Base-by-base conservation (phyloP, 2,113 vertebrate genomes). In the Orthonyx spaldingii region DNA sequence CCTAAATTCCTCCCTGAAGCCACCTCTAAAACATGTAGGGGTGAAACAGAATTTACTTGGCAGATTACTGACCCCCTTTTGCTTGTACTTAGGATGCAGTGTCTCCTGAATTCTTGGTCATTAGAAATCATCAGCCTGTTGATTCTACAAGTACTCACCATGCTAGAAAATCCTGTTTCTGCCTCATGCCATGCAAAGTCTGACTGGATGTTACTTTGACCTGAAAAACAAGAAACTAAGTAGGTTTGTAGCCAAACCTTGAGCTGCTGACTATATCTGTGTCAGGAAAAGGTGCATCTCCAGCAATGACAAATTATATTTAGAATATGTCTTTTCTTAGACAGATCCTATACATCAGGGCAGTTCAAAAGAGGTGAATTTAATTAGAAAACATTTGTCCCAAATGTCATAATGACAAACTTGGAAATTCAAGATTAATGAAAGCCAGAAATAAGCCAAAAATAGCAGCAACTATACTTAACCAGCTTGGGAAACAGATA, bases 131-230 rank as follows among this genome's bases (percentile, higher is more conserved):
- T 49, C 77, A 84, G 64, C 61, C 65, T 79, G 84, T 91, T 95
- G 69, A 89, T 81, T 87, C 65, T 82, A 56, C 64, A 95, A 75
- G 77, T 87, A 95, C 87, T 97, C 81, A 87, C 92, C 39, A 0
- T 37, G 72, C 95, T 89, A 95, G 96, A 97, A 95, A 96, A 93
- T 94, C 96, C 93, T 91, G 95, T 94, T 95, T 93, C 87, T 93
- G 70, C 69, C 69, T 93, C 90, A 87, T 93, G 77, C 84, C 93
- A 82, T 60, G 61, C 90, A 68, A 87, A 93, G 87, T 64, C 87
- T 87, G 76, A 87, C 76, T 91, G 69, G 77, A 93, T 93, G 65
- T 44, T 91, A 84, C 95, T 91, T 94, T 94, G 84, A 93, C 90
- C 95, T 94, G 95, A 93, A 97, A 96, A 97, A 94, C 92, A 82